phyloP scores from a whole-genome alignment of 1,140 invertebrate genomes.

The Drosophila pectinifera region DNA sequence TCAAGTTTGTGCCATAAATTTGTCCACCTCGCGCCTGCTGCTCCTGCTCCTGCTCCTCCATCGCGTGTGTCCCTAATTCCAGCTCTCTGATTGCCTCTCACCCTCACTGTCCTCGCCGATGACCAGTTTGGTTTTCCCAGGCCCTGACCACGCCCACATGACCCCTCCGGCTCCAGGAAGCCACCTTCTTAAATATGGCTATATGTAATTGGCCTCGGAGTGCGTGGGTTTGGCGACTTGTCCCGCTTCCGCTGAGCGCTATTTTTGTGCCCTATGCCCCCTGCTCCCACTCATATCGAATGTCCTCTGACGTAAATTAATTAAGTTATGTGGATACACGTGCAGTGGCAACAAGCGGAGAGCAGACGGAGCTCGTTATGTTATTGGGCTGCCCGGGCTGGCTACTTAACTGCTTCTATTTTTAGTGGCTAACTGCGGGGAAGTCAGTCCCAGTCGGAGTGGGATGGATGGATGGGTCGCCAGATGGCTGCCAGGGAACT shows the following conservation, averaged over 20 bases:
- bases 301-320: conserved; percentile 81
- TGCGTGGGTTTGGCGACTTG: conserved; percentile 24
- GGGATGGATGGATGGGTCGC: conserved; percentile 1
- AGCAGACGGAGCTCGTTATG: background rate
- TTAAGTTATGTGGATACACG: conserved; percentile 70
- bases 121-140: conserved; percentile 16
- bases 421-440: conserved; percentile 47
- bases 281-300: conserved; percentile 64
- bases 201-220: conserved; percentile 29
- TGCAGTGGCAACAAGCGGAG: background rate
- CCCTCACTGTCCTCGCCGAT: conserved; percentile 3
- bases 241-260: conserved; percentile 5
- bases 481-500: conserved; percentile 11
- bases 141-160: conserved; percentile 27
- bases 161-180: conserved; percentile 18
- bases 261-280: conserved; percentile 60
- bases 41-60: conserved; percentile 3
- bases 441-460: background rate
- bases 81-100: conserved; percentile 67
- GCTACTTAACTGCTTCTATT: conserved; percentile 67
- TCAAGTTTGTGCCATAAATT: conserved; percentile 61
- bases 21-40: conserved; percentile 2
- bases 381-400: background rate
- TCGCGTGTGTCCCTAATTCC: conserved; percentile 80
- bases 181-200: conserved; percentile 11